A percentile compares a stretch with the other conserved stretches of the same genome.
Conservation (phyloP, 2,113 vertebrate species). For the Ochotona princeps region DNA sequence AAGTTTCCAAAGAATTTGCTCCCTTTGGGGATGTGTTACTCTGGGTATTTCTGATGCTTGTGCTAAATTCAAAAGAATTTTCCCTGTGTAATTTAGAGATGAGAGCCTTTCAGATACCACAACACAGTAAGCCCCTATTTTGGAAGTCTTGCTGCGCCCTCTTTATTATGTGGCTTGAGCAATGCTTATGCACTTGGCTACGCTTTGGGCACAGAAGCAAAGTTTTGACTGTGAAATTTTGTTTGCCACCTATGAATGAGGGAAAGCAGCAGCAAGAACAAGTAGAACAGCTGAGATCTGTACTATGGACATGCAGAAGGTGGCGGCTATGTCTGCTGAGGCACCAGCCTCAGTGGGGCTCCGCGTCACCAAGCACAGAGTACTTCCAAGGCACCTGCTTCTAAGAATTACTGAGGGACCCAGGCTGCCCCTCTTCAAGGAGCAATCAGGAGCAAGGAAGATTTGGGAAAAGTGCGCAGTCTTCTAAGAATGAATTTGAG, state of each 20-base stretch:
- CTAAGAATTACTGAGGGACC: not conserved
- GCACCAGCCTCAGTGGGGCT: not conserved
- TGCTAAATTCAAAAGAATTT: constrained; percentile 37
- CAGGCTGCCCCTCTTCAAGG: not conserved
- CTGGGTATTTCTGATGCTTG: constrained; percentile 36
- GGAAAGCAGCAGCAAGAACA: not conserved
- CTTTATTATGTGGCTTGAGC: not conserved
- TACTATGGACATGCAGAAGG: not conserved
- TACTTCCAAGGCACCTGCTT: not conserved
- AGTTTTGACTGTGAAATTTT: constrained; percentile 27
- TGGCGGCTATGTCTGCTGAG: not conserved
- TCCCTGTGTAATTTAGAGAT: constrained; percentile 26
- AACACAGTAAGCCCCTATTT: not conserved
- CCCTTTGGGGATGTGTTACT: constrained; percentile 1
- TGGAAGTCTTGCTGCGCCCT: not conserved
- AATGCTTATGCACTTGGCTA: not conserved
- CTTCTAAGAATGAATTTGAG: constrained; percentile 26
- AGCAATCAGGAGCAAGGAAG: constrained; percentile 28
- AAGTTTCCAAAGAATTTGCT: constrained; percentile 42
- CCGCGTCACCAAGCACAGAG: not conserved
- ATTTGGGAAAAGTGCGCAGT: not conserved
- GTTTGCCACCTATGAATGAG: constrained; percentile 3
- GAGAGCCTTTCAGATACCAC: not conserved
- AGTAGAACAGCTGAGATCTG: not conserved
- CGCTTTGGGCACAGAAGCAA: not conserved